Conservation (phyloP, 2,888 invertebrate species). For the Pegoplata infirma region DNA sequence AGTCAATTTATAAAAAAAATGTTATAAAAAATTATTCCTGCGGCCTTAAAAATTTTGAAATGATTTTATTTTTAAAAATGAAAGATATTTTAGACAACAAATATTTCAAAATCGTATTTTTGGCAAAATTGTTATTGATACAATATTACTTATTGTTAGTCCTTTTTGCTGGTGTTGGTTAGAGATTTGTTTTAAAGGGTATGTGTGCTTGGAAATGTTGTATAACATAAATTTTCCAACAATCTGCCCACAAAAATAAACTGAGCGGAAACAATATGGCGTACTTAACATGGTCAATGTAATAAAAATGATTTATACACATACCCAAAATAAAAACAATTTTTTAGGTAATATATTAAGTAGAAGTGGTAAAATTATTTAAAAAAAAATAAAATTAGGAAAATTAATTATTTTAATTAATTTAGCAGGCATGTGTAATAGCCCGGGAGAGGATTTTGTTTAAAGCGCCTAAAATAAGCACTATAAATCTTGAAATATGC, state of each 20-base stretch:
- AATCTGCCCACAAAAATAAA: conserved; percentile 37
- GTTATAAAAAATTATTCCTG: not conserved
- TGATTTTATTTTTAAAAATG: not conserved
- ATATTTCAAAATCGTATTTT: conserved; percentile 12
- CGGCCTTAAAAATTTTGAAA: not conserved
- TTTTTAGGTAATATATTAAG: not conserved
- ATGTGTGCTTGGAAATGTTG: no score
- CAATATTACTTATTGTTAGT: not conserved
- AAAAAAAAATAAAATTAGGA: not conserved
- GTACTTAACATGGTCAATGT: conserved; percentile 48
- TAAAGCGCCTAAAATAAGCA: no score
- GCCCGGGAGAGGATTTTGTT: no score
- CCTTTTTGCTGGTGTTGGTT: not conserved
- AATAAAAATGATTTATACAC: conserved; percentile 58
- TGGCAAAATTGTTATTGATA: not conserved
- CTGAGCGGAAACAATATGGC: conserved; percentile 56
- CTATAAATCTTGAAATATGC: no score
- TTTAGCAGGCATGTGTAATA: no score
- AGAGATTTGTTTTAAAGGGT: not conserved
- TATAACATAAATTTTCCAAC: not conserved
- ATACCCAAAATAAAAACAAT: not conserved
- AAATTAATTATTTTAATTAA: no score
- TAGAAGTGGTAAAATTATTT: not conserved
- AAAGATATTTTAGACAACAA: not conserved
- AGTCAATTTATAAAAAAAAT: conserved; percentile 11